These are phyloP conservation scores for Lamellibrachia satsuma DNA, from an alignment of 2,888 invertebrate genomes.

Conservation along the genomic window DNA sequence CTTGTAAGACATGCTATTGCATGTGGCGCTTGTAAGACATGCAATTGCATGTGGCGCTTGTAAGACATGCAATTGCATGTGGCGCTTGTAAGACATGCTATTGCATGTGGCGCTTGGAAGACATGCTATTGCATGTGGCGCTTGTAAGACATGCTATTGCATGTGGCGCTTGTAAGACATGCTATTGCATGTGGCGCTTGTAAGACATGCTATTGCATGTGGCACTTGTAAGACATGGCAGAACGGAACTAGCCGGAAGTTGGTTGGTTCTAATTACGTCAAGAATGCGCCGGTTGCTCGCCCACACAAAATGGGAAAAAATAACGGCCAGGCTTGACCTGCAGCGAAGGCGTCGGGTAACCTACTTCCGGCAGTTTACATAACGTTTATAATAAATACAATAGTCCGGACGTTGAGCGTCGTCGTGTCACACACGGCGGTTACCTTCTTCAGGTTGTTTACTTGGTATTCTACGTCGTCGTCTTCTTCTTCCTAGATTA, in stretches of 20 bases:
- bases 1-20: too few relatives aligned
- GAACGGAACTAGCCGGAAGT: neutral
- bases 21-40: too few relatives aligned
- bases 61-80: too few relatives aligned
- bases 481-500: neutral
- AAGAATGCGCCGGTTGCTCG: neutral
- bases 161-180: neutral
- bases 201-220: neutral
- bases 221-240: neutral
- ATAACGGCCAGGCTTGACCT: neutral
- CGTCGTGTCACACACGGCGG: neutral
- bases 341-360: neutral
- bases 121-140: neutral
- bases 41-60: neutral
- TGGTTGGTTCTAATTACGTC: neutral
- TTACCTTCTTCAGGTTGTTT: neutral
- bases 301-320: neutral
- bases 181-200: too few relatives aligned
- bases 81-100: too few relatives aligned
- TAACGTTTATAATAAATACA: neutral
- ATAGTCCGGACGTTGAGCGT: neutral
- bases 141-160: too few relatives aligned
- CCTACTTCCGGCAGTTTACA: neutral
- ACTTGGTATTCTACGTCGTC: neutral
- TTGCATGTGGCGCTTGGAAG: neutral